A percentile compares a stretch with the other conserved stretches of the same genome.
phyloP scores from a whole-genome alignment of 2,888 invertebrate species.

The Melanargia galathea region DNA sequence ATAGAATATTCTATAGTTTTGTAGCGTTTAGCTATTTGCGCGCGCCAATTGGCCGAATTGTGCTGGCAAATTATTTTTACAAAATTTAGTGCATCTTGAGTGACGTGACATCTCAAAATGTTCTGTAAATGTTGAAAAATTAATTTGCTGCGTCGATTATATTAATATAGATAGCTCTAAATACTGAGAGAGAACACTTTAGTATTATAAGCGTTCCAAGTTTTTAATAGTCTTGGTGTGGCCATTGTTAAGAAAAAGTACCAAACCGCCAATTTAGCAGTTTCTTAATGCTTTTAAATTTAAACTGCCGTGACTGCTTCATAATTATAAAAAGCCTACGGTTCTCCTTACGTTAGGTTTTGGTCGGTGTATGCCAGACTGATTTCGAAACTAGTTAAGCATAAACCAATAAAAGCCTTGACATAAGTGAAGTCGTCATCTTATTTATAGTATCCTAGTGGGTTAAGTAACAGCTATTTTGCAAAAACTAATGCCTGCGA shows the following conservation, averaged over 20 bases:
- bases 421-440: background rate
- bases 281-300: constrained; percentile 22
- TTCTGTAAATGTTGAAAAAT: constrained; percentile 37
- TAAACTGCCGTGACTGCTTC: background rate
- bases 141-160: constrained; percentile 44
- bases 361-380: background rate
- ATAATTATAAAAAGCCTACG: background rate
- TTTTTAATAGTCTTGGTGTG: constrained; percentile 58
- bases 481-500: constrained; percentile 61
- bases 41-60: constrained; percentile 32
- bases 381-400: background rate
- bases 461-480: constrained; percentile 46
- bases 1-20: constrained; percentile 65
- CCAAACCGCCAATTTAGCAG: constrained; percentile 41
- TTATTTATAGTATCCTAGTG: background rate
- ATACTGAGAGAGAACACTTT: constrained; percentile 75
- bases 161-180: constrained; percentile 57
- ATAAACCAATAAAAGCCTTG: background rate
- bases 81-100: constrained; percentile 38
- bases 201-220: constrained; percentile 64
- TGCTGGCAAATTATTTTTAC: constrained; percentile 44
- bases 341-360: constrained; percentile 21
- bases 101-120: constrained; percentile 22
- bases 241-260: constrained; percentile 53
- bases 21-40: constrained; percentile 44